These are phyloP conservation scores for Myotis yumanensis DNA, from an alignment of 2,113 vertebrate genomes.

Conservation along the genomic window DNA sequence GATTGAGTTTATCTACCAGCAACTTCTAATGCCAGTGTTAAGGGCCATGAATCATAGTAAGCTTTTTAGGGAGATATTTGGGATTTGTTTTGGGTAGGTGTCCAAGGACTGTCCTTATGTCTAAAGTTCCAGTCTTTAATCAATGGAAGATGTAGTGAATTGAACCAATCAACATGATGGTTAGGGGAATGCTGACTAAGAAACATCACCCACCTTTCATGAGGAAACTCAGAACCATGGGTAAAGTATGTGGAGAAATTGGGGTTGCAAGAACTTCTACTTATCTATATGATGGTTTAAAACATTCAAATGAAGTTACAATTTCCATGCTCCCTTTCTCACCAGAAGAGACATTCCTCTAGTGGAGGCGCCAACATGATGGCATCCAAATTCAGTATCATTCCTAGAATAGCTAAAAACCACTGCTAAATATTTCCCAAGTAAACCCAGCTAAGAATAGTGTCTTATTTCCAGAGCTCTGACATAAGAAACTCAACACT, in stretches of 20 bases:
- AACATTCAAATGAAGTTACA: background rate
- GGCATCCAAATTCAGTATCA: slow-evolving; percentile 29
- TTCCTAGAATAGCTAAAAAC: slow-evolving; percentile 60
- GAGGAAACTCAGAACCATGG: background rate
- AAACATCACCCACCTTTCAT: background rate
- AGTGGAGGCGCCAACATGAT: background rate
- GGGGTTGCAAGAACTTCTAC: background rate
- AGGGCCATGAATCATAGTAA: background rate
- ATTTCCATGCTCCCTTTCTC: background rate
- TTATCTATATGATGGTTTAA: slow-evolving; percentile 13
- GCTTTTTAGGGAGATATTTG: background rate
- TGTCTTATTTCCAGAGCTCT: slow-evolving; percentile 61
- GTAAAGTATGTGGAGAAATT: background rate
- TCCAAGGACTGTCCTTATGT: background rate
- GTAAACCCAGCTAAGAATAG: slow-evolving; percentile 70
- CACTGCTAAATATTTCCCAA: slow-evolving; percentile 51
- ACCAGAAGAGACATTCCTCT: background rate
- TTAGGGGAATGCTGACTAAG: background rate
- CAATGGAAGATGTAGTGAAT: background rate
- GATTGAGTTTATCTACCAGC: background rate
- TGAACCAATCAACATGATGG: background rate
- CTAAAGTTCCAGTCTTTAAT: slow-evolving; percentile 15
- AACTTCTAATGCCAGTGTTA: background rate
- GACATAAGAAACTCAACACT: slow-evolving; percentile 46
- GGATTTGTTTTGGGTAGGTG: background rate